Evolutionary conservation across 2,113 vertebrate genomes (phyloP), one percentile per base, ranked within the genome.

Genomic region (Riparia riparia): DNA sequence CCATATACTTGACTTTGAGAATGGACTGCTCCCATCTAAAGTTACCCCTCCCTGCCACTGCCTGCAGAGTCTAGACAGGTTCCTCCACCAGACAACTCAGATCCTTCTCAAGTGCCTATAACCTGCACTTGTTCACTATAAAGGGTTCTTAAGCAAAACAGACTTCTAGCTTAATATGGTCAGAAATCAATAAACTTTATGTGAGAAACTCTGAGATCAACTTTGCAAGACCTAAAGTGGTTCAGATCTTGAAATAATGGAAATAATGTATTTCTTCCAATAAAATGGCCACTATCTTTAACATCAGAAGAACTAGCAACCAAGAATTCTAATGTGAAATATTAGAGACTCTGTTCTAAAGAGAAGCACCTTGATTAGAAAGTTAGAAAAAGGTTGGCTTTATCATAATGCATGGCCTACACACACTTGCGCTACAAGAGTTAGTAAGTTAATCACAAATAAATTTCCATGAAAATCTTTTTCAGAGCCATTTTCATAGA

Each of bases 31-130:
- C 25, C 66, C 37, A 24, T 42, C 12, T 39, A 82, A 66, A 89
- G 21, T 25, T 37, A 90, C 3, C 7, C 11, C 17, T 58, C 16
- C 28, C 25, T 0, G 0, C 18, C 19, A 28, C 4, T 29, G 45
- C 42, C 74, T 70, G 17, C 12, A 60, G 14, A 76, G 8, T 45
- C 65, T 58, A 74, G 13, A 32, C 22, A 65, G 49, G 50, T 45
- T 86, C 39, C n/a, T 58, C 39, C 25, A 29, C n/a, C 24, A 79
- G 34, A 77, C 42, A 42, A 28, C 12, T 81, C 64, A 58, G 16
- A 50, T n/a, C 5, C 29, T 82, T 80, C 31, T 34, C 17, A 73
- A 61, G 37, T 12, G 34, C 24, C 64, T 58, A 2, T 39, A 66
- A 76, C 9, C 9, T 53, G 31, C 58, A 37, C 31, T 77, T n/a